Conservation (phyloP, 2,797 vertebrate species). For the Esox masquinongy region DNA sequence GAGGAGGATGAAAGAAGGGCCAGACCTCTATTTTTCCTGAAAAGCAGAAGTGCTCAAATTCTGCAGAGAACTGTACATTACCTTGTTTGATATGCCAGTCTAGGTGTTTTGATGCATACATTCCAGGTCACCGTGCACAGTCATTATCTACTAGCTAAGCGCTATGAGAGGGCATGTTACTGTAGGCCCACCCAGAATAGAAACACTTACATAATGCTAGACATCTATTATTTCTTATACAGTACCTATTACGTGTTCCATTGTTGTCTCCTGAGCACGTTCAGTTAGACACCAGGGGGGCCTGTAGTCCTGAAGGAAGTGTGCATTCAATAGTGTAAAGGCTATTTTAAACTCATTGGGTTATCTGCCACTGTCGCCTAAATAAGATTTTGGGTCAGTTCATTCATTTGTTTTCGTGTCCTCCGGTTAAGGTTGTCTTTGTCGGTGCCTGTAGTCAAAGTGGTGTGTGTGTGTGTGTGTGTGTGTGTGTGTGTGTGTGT, state of each 20-base stretch:
- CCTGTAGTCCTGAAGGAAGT: not conserved
- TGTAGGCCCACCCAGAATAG: not conserved
- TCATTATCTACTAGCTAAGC: not conserved
- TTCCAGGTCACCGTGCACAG: not conserved
- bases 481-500: not conserved
- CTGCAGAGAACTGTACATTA: not conserved
- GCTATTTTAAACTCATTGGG: not conserved
- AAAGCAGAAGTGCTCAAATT: constrained; percentile 12
- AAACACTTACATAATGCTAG: too few species aligned
- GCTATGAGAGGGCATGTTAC: not conserved
- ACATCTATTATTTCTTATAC: not conserved
- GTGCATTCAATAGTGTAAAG: not conserved
- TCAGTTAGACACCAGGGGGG: not conserved
- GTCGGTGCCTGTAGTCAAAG: not conserved
- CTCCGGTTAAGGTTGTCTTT: not conserved
- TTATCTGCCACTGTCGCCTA: not conserved
- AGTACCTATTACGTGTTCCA: not conserved
- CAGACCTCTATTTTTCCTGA: not conserved
- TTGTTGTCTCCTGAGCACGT: not conserved
- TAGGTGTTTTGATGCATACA: constrained; percentile 1
- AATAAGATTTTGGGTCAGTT: not conserved
- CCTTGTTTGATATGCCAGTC: not conserved
- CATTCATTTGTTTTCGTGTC: not conserved
- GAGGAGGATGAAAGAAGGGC: not conserved
- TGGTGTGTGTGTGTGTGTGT: not conserved